These are phyloP conservation scores for Embidobia sp. DNA, from an alignment of 2,888 invertebrate genomes.

Conservation along the genomic window DNA sequence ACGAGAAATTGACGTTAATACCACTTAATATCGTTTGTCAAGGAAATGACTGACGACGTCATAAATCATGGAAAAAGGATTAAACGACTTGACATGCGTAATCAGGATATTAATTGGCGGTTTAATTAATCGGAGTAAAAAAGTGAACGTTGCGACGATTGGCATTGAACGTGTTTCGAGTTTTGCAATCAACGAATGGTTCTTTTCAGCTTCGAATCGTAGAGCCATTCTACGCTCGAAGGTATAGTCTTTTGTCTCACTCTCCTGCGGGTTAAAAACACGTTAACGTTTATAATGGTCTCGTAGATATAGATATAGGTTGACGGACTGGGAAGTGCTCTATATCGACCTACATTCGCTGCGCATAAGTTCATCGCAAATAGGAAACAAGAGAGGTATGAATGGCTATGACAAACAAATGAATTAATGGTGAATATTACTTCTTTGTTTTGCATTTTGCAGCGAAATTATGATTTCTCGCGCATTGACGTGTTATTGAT, in stretches of 20 bases:
- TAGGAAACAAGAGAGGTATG: constrained; percentile 29
- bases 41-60: not conserved
- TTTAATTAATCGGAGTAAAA: constrained; percentile 47
- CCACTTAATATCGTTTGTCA: not conserved
- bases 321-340: constrained; percentile 26
- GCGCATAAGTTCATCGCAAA: constrained; percentile 34
- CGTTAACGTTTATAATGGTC: constrained; percentile 54
- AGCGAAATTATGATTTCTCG: constrained; percentile 25
- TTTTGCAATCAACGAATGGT: constrained; percentile 53
- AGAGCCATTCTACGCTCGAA: constrained; percentile 24
- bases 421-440: constrained; percentile 30
- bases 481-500: constrained; percentile 1
- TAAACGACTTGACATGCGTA: constrained; percentile 20
- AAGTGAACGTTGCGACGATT: constrained; percentile 36
- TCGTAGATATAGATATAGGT: constrained; percentile 45
- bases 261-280: constrained; percentile 45
- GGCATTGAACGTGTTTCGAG: constrained; percentile 39
- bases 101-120: constrained; percentile 35
- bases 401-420: constrained; percentile 28
- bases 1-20: not conserved
- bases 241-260: constrained; percentile 51
- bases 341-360: constrained; percentile 45
- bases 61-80: constrained; percentile 4
- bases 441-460: constrained; percentile 16
- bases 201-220: constrained; percentile 45